Base-by-base conservation (phyloP, 2,797 vertebrate species). In the Siniperca undulata region DNA sequence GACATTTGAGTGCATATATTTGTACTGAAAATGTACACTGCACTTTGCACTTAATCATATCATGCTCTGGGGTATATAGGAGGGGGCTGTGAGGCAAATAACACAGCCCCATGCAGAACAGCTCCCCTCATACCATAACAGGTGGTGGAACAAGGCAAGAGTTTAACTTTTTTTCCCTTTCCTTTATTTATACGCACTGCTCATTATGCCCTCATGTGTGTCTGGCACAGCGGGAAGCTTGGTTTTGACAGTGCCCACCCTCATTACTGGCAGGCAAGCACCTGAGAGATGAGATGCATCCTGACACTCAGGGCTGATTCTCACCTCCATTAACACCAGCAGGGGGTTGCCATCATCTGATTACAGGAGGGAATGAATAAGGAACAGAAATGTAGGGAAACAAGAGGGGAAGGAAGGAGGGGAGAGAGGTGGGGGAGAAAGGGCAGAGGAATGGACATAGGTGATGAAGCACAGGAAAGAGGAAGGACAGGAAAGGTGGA, bases 321-420 rank as follows among this genome's bases (percentile, higher is more conserved):
- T 93, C 93, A 95, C 95, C 93, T 95, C 93, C 90, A 95, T 95
- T 95, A 96, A 93, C 91, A 91, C 85, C 95, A 93, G 94, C 93
- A 90, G 93, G 94, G 91, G 94, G 93, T 94, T 86, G 62, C 88
- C 87, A 81, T 87, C 82, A 92, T 95, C 91, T 93, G 92, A 95
- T 96, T 95, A 95, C 90, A 55, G 86, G 81, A 80, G 82, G 81
- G 81, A 71, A 88, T 81, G 88, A 88, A 88, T 91, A 86, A 80
- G 86, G 86, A 81, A 62, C 42, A 67, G 88, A 81, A 89, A 88
- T 22, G 48, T 22, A 69, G 67, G 53, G 77, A 88, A 89, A 89
- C 81, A 82, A 84, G 88, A 81, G 13, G 78, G 86, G 86, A 84
- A 82, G 86, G 56, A 55, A 70, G 50, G 72, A 68, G 42, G 64